A percentile compares a stretch with the other conserved stretches of the same genome.
Conservation (phyloP, 2,888 invertebrate genomes). For the Melangyna quadrimaculata region DNA sequence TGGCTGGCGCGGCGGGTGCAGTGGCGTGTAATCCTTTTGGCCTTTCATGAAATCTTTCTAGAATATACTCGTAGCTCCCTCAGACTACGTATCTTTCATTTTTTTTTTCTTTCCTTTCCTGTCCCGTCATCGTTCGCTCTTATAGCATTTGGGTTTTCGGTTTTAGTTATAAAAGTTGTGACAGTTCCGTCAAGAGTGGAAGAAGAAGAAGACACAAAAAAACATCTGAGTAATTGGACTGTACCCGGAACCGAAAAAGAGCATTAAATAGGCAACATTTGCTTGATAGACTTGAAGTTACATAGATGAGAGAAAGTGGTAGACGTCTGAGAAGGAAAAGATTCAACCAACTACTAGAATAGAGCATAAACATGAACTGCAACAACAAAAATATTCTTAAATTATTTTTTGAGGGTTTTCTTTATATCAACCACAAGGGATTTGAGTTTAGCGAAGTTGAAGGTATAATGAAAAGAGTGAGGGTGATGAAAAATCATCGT, state of each 20-base stretch:
- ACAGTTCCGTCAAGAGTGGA: slow-evolving; percentile 38
- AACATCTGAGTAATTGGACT: slow-evolving; percentile 66
- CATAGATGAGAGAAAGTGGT: neutral
- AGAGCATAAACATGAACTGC: slow-evolving; percentile 38
- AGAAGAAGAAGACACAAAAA: slow-evolving; percentile 1
- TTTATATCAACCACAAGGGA: neutral
- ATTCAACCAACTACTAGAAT: slow-evolving; percentile 1
- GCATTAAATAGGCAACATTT: neutral
- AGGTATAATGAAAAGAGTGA: neutral
- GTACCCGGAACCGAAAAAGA: slow-evolving; percentile 4
- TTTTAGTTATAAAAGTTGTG: slow-evolving; percentile 55
- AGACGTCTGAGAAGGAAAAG: neutral
- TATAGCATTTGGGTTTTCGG: slow-evolving; percentile 37
- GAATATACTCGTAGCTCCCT: no score
- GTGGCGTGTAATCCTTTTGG: slow-evolving; percentile 56
- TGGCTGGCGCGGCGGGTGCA: neutral
- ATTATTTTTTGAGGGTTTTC: slow-evolving; percentile 46
- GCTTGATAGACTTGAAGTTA: neutral
- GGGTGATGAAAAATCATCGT: neutral
- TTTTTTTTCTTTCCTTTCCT: neutral
- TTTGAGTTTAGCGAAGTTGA: slow-evolving; percentile 24
- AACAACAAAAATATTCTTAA: slow-evolving; percentile 54
- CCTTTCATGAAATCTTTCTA: slow-evolving; percentile 46
- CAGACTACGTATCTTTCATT: neutral
- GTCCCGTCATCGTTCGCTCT: slow-evolving; percentile 21